Evolutionary conservation across 2,797 vertebrate species (phyloP).

Genomic region (Propithecus deckenii): DNA sequence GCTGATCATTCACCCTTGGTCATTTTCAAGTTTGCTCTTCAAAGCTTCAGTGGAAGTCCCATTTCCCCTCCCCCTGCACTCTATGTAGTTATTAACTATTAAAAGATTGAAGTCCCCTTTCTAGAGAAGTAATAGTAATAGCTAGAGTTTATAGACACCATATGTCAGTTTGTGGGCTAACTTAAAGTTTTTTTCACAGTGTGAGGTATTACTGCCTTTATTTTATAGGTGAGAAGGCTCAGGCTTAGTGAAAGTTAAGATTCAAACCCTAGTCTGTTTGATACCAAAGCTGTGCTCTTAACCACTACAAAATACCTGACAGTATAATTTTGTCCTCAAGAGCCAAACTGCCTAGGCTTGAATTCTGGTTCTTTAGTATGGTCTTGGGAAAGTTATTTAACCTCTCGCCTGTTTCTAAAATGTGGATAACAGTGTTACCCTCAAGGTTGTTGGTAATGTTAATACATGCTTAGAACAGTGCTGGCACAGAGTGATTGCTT

Average conservation of each 20-base stretch:
- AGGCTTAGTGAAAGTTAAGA: neutral
- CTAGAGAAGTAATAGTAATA: neutral
- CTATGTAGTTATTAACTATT: neutral
- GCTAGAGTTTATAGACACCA: neutral
- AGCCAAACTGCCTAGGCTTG: neutral
- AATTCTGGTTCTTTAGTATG: neutral
- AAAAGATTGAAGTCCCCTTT: neutral
- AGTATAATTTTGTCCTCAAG: neutral
- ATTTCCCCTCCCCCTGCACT: neutral
- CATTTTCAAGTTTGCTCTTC: neutral
- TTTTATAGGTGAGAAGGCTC: neutral
- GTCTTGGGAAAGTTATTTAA: neutral
- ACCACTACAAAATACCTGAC: neutral
- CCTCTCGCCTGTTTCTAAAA: neutral
- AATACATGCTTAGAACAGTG: neutral
- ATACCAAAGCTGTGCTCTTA: neutral
- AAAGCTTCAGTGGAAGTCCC: neutral
- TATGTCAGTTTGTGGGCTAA: neutral
- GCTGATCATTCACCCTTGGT: neutral
- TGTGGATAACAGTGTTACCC: neutral
- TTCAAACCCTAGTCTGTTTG: neutral
- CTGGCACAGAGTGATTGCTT: neutral
- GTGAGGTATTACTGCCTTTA: neutral
- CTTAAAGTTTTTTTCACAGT: neutral
- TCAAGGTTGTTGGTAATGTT: neutral